Percentiles rank a stretch among this genome's conserved stretches.
These are phyloP conservation scores for Dinocampus coccinellae DNA, from an alignment of 2,888 invertebrate genomes.

Conservation along the genomic window DNA sequence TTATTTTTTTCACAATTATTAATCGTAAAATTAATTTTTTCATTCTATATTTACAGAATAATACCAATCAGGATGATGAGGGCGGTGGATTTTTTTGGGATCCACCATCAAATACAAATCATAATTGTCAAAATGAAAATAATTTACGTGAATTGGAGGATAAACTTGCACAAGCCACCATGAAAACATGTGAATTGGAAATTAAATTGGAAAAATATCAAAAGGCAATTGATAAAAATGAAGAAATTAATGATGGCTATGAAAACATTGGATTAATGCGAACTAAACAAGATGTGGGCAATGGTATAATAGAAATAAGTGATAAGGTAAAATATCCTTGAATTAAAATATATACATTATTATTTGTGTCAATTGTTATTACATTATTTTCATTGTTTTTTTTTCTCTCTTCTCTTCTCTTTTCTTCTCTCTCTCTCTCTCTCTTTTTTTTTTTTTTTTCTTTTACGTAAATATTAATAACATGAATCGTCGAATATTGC, in stretches of 20 bases:
- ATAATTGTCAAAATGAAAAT: constrained; percentile 51
- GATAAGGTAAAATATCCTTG: constrained; percentile 61
- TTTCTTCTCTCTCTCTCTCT: background rate
- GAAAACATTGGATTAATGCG: constrained; percentile 61
- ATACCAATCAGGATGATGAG: constrained; percentile 52
- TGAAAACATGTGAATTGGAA: constrained; percentile 64
- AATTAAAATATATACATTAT: constrained; percentile 1
- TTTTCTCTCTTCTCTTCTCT: background rate
- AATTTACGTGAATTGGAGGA: constrained; percentile 59
- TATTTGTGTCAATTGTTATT: background rate
- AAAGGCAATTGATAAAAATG: constrained; percentile 56
- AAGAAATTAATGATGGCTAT: constrained; percentile 59
- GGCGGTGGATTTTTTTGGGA: constrained; percentile 64
- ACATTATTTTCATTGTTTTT: background rate
- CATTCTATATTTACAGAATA: constrained; percentile 52
- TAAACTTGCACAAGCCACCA: constrained; percentile 63
- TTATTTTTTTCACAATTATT: too few relatives aligned
- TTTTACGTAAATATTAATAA: constrained; percentile 1
- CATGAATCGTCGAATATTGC: background rate
- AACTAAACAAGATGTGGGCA: constrained; percentile 67
- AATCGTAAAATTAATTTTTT: constrained; percentile 10
- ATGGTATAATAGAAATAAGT: constrained; percentile 66
- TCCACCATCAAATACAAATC: constrained; percentile 54
- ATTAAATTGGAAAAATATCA: constrained; percentile 56
- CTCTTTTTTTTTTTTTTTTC: background rate